Base-by-base conservation (phyloP, 2,113 vertebrate species). In the Picathartes gymnocephalus region DNA sequence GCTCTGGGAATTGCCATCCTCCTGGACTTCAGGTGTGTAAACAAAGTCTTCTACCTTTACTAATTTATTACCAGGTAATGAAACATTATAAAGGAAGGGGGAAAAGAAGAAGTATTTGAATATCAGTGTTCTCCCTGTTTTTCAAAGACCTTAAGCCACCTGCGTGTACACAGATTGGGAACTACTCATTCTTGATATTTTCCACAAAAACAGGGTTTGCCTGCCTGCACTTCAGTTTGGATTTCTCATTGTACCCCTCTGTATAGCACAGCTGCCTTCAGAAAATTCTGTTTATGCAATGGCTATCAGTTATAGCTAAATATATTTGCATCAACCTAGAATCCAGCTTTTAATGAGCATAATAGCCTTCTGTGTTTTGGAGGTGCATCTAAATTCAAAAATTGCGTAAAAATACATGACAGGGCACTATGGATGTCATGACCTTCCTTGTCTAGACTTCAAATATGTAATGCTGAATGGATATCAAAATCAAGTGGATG, bases 21-120 rank as follows among this genome's bases (percentile, higher is more conserved):
- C 93, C 81, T 92, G 82, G 93, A 94, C 82, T 96, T 97, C 92
- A 97, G 87, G 96, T 97, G 61, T 85, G 73, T 95, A 97, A 96
- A 97, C 93, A 91, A 93, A 92, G 64, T 86, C 82, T 94, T 48
- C 48, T 88, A 62, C 72, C 37, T 94, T 96, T 93, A 72, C 83
- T 95, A 92, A 97, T 96, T 96, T 95, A 93, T 95, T 93, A 82
- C 15, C 25, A 61, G 60, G 70, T 66, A 96, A 85, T 72, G 64
- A 92, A 94, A 70, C 13, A 82, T 74, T 27, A 35, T 70, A 30
- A 79, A 51, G 45, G 22, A 44, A 33, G 4, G 1, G 2, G 1
- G 1, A 0, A 1, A 17, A 17, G 79, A 50, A 60, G 25, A 47
- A 5, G 11, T n/a, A 7, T 94, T 92, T 89, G 54, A 93, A 83